These are phyloP conservation scores for Hemithea aestivaria DNA, from an alignment of 2,888 invertebrate genomes.

Conservation along the genomic window DNA sequence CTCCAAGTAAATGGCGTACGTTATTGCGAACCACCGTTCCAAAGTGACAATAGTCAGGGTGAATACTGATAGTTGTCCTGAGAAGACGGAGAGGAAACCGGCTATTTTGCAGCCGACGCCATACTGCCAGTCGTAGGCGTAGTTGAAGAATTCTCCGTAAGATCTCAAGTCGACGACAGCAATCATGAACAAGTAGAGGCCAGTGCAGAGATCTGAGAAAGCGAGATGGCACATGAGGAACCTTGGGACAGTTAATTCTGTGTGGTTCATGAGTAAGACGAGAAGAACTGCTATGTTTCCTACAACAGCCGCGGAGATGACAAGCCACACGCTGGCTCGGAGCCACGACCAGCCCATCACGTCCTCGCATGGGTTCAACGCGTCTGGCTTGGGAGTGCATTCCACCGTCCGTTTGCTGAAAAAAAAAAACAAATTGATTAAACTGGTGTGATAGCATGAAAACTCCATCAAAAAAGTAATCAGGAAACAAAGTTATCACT, in stretches of 20 bases:
- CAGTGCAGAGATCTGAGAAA: constrained; percentile 93
- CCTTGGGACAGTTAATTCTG: constrained; percentile 64
- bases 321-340: constrained; percentile 91
- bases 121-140: constrained; percentile 93
- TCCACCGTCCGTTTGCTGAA: constrained; percentile 67
- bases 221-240: constrained; percentile 85
- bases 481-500: too few species aligned
- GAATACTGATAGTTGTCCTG: constrained; percentile 91
- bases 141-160: constrained; percentile 92
- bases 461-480: too few species aligned
- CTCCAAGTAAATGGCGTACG: constrained; percentile 90
- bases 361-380: constrained; percentile 93
- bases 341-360: constrained; percentile 91
- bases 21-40: constrained; percentile 91
- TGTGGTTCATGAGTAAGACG: constrained; percentile 83
- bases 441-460: too few species aligned
- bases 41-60: constrained; percentile 92
- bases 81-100: constrained; percentile 93
- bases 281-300: constrained; percentile 91
- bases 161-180: constrained; percentile 92
- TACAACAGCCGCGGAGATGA: constrained; percentile 87
- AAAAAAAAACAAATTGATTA: constrained; percentile 16
- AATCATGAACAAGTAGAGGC: constrained; percentile 88
- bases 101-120: constrained; percentile 91
- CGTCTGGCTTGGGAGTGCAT: constrained; percentile 88